Evolutionary conservation across 2,797 vertebrate species (phyloP), one percentile per base, ranked within the genome.

Genomic region (Pipistrellus pygmaeus): DNA sequence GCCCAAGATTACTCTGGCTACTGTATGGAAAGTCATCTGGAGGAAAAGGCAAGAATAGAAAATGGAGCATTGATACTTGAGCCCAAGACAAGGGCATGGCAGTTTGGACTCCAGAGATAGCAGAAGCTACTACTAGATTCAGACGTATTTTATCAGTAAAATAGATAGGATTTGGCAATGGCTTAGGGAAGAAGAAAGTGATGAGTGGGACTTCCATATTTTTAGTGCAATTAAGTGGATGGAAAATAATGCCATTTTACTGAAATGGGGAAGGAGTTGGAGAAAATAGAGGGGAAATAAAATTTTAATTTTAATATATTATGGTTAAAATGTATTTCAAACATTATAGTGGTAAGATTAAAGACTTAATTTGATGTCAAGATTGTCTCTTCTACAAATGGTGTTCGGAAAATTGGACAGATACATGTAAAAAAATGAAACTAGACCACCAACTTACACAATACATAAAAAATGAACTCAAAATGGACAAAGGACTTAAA

Each of bases 281-380:
- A 91, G 17, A 2, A 85, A 88, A 71, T 90, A 41, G 30, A 89
- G 23, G 8, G 30, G 32, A 84, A 91, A 94, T 91, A 12, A 91
- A 89, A 41, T 48, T 88, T 85, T 77, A 71, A 57, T 93, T 90
- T 80, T 87, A 91, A 25, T 87, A 72, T 62, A n/a, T 25, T 85
- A 73, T 25, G 3, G 11, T 76, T 93, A n/a, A 85, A 88, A 78
- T 88, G 4, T 76, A 83, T 95, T 91, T 84, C 30, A 86, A 30
- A 86, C 27, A 76, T 86, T 72, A 48, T 41, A 77, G 23, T 44
- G 4, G 8, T 21, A 8, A 55, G 69, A 5, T 81, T 93, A 87
- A 93, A 41, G 25, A 83, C 55, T 91, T 85, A 48, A 5, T 93
- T 88, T 21, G 32, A 38, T 30, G 60, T 62, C 60, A 30, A 30